Evolutionary conservation across 2,113 vertebrate genomes (phyloP).

Genomic region (Colaptes auratus): DNA sequence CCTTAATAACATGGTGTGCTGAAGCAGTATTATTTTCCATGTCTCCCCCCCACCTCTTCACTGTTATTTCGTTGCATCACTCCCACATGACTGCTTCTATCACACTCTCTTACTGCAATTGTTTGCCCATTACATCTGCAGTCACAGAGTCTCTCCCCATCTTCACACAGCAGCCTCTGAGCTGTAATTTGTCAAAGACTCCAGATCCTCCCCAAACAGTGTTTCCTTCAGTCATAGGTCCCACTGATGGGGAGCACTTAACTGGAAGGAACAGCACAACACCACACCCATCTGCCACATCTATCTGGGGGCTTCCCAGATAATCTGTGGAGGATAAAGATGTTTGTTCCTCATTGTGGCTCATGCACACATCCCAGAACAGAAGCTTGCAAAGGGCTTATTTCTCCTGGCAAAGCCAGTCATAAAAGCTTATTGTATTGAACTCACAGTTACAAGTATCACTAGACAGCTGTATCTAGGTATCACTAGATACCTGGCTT

Average conservation of each 20-base stretch:
- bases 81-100: neutral
- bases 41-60: neutral
- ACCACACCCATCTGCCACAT: neutral
- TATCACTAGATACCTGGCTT: too few relatives aligned
- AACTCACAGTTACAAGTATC: neutral
- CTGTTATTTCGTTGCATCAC: neutral
- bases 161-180: neutral
- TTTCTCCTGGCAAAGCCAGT: neutral
- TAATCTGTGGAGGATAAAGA: neutral
- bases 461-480: too few relatives aligned
- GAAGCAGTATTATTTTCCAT: neutral
- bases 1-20: neutral
- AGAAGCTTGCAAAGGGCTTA: neutral
- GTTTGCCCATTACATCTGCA: neutral
- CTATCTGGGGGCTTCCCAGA: neutral
- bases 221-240: neutral
- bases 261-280: neutral
- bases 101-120: rapidly evolving
- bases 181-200: neutral
- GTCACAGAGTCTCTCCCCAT: neutral
- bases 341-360: neutral
- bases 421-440: neutral
- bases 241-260: neutral
- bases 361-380: neutral
- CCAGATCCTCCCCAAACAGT: neutral